Percentiles rank a stretch among this genome's conserved stretches.
Evolutionary conservation across 53 echinoderm and acorn worm species (phyloP).

Genomic region (Apostichopus leukothele): DNA sequence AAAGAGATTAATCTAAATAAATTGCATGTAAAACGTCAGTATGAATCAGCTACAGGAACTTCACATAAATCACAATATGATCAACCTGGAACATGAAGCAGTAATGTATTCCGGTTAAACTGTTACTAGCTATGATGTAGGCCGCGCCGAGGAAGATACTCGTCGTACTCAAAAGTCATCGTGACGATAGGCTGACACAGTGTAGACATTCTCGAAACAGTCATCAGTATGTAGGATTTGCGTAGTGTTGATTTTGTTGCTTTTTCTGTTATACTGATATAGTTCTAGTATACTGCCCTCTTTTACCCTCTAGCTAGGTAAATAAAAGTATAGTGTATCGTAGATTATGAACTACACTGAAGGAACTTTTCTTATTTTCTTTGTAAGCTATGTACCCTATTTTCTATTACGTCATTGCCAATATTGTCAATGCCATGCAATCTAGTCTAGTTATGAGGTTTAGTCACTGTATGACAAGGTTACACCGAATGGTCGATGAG

Average conservation of each 20-base stretch:
- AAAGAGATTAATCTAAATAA: not conserved
- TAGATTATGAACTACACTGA: not conserved
- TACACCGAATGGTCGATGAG: too few relatives aligned
- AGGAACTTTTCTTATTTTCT: not conserved
- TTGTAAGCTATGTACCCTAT: not conserved
- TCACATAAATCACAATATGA: not conserved
- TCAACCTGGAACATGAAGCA: not conserved
- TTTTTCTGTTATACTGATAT: not conserved
- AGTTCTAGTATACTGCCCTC: not conserved
- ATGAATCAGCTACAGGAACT: not conserved
- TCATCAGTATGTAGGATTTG: too few relatives aligned
- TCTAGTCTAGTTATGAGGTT: too few relatives aligned
- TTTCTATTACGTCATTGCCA: not conserved
- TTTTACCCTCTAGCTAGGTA: not conserved
- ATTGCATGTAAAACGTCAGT: not conserved
- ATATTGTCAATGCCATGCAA: not conserved
- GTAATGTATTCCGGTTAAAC: not conserved
- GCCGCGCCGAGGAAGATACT: not conserved
- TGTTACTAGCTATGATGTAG: not conserved
- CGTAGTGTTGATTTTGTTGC: not conserved
- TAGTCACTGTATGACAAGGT: too few relatives aligned
- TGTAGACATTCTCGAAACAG: not conserved
- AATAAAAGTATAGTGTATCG: not conserved
- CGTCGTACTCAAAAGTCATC: not conserved
- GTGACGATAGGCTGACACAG: not conserved